phyloP scores from a whole-genome alignment of 2,888 invertebrate genomes.

The Hypomecis punctinalis region DNA sequence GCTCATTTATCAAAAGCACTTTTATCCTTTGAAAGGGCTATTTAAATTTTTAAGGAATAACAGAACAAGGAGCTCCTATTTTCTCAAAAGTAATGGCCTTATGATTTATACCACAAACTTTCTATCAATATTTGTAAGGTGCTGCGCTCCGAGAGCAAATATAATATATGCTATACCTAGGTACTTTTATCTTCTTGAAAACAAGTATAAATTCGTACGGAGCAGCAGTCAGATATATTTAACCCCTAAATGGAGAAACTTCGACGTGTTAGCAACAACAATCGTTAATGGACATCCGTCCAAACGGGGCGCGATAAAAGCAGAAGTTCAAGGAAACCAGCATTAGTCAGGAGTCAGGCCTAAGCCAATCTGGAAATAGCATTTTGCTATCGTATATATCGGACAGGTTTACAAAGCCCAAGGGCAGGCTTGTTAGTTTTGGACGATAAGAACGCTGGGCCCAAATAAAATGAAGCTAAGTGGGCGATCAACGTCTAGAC shows the following conservation, averaged over 20 bases:
- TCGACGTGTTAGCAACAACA: conserved; percentile 64
- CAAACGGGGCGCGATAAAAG: conserved; percentile 50
- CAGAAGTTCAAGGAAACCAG: conserved; percentile 56
- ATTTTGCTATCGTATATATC: conserved; percentile 15
- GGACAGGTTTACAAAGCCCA: conserved; percentile 17
- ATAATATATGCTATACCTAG: no score
- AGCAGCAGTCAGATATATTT: not conserved
- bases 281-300: conserved; percentile 65
- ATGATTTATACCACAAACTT: no score
- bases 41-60: not conserved
- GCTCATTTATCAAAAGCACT: conserved; percentile 14
- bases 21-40: not conserved
- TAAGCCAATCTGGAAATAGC: conserved; percentile 38
- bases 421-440: conserved; percentile 21
- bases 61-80: no score
- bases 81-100: no score
- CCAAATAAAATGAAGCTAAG: conserved; percentile 15
- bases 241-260: conserved; percentile 41
- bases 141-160: no score
- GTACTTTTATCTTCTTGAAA: no score
- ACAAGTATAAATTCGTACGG: no score
- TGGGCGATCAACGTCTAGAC: conserved; percentile 23
- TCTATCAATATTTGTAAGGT: no score
- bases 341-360: conserved; percentile 43
- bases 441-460: conserved; percentile 10